phyloP scores from a whole-genome alignment of 2,113 vertebrate species.

The Bufo gargarizans region DNA sequence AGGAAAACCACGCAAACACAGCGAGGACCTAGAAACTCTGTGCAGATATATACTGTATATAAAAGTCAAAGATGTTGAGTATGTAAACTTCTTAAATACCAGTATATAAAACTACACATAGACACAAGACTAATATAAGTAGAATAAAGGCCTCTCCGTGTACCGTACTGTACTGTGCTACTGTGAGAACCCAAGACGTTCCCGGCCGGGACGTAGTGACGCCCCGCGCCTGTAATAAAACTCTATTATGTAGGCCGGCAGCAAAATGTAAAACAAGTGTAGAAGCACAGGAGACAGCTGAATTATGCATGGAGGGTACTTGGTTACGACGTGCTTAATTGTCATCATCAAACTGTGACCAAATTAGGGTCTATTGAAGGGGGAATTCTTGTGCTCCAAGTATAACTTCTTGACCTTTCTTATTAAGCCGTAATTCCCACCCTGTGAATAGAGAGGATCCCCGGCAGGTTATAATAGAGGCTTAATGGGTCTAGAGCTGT shows the following conservation, averaged over 20 bases:
- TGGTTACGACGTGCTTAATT: conserved; percentile 48
- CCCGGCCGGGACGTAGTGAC: background rate
- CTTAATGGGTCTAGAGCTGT: conserved; percentile 29
- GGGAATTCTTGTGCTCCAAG: conserved; percentile 35
- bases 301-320: conserved; percentile 50
- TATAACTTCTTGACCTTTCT: conserved; percentile 57
- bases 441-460: conserved; percentile 43
- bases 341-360: conserved; percentile 52
- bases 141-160: background rate
- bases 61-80: too few relatives aligned
- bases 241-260: conserved; percentile 45
- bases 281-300: conserved; percentile 43
- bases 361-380: conserved; percentile 54
- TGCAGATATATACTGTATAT: too few relatives aligned
- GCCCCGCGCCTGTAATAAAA: conserved; percentile 34
- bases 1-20: too few relatives aligned
- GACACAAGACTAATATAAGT: background rate
- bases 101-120: too few relatives aligned
- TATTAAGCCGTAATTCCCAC: conserved; percentile 53
- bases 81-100: too few relatives aligned
- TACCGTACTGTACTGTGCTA: background rate
- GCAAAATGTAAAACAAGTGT: conserved; percentile 53
- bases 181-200: background rate
- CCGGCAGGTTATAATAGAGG: conserved; percentile 32
- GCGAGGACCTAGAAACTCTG: too few relatives aligned